Evolutionary conservation across 1,140 invertebrate genomes (phyloP), one percentile per base, ranked within the genome.

Genomic region (Reticulitermes speratus): DNA sequence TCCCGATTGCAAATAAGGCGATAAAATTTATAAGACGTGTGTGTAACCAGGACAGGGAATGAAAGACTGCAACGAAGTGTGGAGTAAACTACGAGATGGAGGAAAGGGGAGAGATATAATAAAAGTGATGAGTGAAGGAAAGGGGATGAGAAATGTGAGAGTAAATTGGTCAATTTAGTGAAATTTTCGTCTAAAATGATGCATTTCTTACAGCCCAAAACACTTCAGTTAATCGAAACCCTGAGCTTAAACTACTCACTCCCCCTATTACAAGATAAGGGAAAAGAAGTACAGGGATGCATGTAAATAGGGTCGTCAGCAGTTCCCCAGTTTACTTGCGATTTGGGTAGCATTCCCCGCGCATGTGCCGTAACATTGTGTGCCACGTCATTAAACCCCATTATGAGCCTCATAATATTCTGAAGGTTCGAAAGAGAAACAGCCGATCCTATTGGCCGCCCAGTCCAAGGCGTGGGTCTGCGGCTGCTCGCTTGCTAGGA

Each of bases 191-290:
- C n/a, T 6, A 75, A 30, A 75, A 75, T 75, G 25, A 25, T 30
- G 16, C 65, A 75, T n/a, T 30, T 59, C 25, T 75, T 75, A 75
- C 65, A 75, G 65, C 65, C 65, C 65, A 75, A 75, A 75, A 75
- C 65, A 75, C 65, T 75, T 14, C n/a, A 75, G 65, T 75, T 75
- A 75, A 75, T 75, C 65, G 65, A 75, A 75, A 75, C 25, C n/a
- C n/a, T 23, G 16, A 23, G 21, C 16, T 23, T n/a, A 21, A 65
- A 65, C 59, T 21, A 65, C 25, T n/a, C 1, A 65, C 12, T 12
- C 19, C 7, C 65, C 25, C 65, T 75, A 30, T 30, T 30, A 75
- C 65, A 75, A 75, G 65, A 30, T 75, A 75, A 75, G 65, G 65
- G 25, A 9, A 30, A 9, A 75, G 65, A 30, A 12, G 9, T 0